phyloP scores from a whole-genome alignment of 2,113 vertebrate species.

The Maccullochella peelii region DNA sequence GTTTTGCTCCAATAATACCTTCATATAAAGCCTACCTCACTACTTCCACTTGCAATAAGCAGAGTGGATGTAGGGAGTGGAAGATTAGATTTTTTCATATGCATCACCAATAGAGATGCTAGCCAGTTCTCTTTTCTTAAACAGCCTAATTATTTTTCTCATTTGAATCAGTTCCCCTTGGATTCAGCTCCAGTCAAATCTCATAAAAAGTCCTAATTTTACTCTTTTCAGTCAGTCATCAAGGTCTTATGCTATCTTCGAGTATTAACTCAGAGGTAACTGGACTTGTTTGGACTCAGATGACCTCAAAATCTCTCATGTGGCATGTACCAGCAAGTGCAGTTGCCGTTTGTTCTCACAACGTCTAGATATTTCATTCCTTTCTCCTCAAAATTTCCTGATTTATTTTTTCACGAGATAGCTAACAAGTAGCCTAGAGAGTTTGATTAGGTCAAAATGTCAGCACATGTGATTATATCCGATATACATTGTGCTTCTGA shows the following conservation, averaged over 20 bases:
- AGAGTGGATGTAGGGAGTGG: neutral
- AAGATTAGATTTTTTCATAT: constrained; percentile 8
- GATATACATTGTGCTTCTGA: neutral
- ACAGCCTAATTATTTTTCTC: constrained; percentile 19
- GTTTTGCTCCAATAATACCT: too few species aligned
- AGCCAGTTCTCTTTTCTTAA: neutral
- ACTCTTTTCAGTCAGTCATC: neutral
- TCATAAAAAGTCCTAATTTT: neutral
- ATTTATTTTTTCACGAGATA: neutral
- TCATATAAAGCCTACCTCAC: neutral
- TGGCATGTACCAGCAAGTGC: neutral
- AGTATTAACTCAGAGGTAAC: neutral
- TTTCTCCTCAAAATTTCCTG: neutral
- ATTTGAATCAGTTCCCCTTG: constrained; percentile 25
- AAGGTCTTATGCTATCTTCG: neutral
- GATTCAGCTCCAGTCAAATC: neutral
- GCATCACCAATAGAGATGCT: constrained; percentile 7
- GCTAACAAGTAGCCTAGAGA: neutral
- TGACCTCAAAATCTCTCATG: neutral
- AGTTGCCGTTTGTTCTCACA: neutral
- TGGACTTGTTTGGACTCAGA: neutral
- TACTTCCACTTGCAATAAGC: neutral
- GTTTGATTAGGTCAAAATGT: neutral
- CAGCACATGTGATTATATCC: neutral
- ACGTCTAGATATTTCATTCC: neutral